Conservation (phyloP, 1,140 invertebrate species). For the Ips nitidus region DNA sequence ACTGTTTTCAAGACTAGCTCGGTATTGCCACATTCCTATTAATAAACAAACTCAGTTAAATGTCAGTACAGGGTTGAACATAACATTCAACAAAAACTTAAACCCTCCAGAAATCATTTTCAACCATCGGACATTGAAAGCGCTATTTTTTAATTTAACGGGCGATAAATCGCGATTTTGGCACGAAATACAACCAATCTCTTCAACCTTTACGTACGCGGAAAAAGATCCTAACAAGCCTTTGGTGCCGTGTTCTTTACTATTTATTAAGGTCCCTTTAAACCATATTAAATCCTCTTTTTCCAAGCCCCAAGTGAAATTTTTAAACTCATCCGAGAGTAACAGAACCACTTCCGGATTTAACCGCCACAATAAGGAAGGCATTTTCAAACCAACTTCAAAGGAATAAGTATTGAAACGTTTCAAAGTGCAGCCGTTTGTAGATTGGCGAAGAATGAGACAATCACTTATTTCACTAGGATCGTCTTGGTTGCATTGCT, state of each 20-base stretch:
- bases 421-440: conserved; percentile 67
- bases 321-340: conserved; percentile 66
- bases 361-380: conserved; percentile 63
- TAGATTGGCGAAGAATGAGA: conserved; percentile 50
- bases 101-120: conserved; percentile 62
- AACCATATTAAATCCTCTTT: conserved; percentile 73
- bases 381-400: conserved; percentile 69
- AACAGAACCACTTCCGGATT: conserved; percentile 62
- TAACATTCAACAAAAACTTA: conserved; percentile 73
- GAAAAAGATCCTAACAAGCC: conserved; percentile 59
- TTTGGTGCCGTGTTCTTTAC: conserved; percentile 44
- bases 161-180: conserved; percentile 58
- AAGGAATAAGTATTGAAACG: conserved; percentile 63
- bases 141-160: conserved; percentile 56
- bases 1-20: not conserved
- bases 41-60: conserved; percentile 61
- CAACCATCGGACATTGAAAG: conserved; percentile 40
- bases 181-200: conserved; percentile 68
- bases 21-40: not conserved
- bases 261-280: conserved; percentile 59
- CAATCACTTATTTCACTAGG: conserved; percentile 57
- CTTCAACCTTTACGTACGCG: conserved; percentile 61
- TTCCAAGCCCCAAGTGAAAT: conserved; percentile 68
- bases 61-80: conserved; percentile 73
- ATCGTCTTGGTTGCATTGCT: conserved; percentile 56